These are phyloP conservation scores for Torymus tubicola DNA, from an alignment of 2,888 invertebrate species.

Conservation along the genomic window DNA sequence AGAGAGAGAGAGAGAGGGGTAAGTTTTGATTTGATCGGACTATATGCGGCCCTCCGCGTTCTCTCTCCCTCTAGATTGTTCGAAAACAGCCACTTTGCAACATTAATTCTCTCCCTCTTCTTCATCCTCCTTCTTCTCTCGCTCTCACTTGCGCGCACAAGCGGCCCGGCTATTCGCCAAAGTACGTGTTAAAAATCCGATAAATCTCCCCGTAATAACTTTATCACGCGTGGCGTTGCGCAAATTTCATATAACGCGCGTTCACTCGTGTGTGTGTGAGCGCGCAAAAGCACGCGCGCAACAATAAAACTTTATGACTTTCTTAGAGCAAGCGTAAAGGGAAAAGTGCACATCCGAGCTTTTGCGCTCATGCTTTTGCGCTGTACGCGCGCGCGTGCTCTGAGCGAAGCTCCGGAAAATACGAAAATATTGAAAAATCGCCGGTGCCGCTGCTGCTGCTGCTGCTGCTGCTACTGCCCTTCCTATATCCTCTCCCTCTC, in stretches of 20 bases:
- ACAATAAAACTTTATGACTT: neutral
- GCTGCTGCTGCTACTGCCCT: no score
- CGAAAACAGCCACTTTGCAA: constrained; percentile 12
- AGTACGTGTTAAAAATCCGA: neutral
- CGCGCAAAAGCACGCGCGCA: no score
- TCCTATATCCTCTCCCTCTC: no score
- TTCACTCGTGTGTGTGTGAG: no score
- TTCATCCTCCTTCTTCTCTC: no score
- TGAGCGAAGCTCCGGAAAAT: neutral
- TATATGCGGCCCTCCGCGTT: neutral
- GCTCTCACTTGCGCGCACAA: no score
- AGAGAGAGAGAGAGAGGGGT: no score
- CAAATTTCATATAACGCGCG: no score
- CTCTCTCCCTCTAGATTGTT: neutral
- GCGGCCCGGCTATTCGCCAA: no score
- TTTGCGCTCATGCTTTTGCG: no score
- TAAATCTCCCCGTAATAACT: neutral
- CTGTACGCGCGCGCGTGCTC: no score
- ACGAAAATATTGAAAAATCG: constrained; percentile 31
- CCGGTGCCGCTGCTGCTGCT: no score
- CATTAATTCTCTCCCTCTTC: neutral
- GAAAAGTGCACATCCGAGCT: neutral
- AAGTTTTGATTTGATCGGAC: constrained; percentile 20
- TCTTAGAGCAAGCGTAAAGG: neutral
- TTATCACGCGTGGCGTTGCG: neutral